Conservation (phyloP, 1,140 invertebrate genomes). For the Listronotus bonariensis region DNA sequence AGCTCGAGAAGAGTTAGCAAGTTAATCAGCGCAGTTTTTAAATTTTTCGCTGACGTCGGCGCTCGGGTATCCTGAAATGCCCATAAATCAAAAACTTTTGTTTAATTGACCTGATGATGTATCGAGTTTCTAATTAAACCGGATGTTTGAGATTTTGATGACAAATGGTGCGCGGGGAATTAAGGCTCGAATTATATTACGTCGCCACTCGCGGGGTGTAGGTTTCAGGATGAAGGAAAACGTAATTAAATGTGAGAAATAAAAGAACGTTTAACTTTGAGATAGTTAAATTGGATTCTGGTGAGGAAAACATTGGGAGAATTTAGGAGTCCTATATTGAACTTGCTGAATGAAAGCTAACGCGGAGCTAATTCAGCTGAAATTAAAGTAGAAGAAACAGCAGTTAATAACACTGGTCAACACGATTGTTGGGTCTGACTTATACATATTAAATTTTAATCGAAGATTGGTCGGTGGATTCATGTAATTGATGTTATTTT, state of each 20-base stretch:
- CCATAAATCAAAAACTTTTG: slow-evolving; percentile 37
- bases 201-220: slow-evolving; percentile 5
- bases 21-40: too few species aligned
- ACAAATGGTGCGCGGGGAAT: slow-evolving; percentile 33
- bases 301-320: neutral
- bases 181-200: slow-evolving; percentile 28
- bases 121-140: slow-evolving; percentile 38
- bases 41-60: neutral
- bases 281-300: slow-evolving; percentile 30
- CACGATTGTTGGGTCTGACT: too few species aligned
- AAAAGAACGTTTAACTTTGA: slow-evolving; percentile 24
- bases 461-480: too few species aligned
- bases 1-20: too few species aligned
- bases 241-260: slow-evolving; percentile 25
- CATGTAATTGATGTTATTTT: too few species aligned
- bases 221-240: slow-evolving; percentile 17
- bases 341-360: too few species aligned
- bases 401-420: too few species aligned
- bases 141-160: slow-evolving; percentile 37
- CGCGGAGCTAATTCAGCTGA: too few species aligned
- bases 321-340: neutral
- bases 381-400: too few species aligned
- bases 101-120: slow-evolving; percentile 37
- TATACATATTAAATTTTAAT: too few species aligned
- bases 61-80: slow-evolving; percentile 20